Conservation (phyloP, 2,113 vertebrate species). For the Rafetus swinhoei region DNA sequence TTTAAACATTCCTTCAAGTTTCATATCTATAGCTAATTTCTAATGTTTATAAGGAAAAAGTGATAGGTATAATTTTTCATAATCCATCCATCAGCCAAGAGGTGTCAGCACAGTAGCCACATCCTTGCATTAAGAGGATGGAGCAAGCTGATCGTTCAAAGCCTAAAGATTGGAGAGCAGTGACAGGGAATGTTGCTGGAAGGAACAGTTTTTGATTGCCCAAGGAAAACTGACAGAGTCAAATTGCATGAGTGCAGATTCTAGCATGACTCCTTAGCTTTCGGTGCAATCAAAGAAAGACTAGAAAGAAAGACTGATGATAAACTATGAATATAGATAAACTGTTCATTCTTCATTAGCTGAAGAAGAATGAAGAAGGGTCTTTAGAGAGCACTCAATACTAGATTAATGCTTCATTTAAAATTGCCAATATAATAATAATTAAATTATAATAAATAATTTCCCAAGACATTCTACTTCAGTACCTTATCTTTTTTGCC, state of each 20-base stretch:
- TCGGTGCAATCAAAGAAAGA: neutral
- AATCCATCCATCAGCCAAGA: neutral
- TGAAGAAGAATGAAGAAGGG: neutral
- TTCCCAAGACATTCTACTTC: neutral
- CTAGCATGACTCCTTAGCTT: neutral
- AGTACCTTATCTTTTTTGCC: neutral
- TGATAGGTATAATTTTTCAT: neutral
- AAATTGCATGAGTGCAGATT: neutral
- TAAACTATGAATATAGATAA: neutral
- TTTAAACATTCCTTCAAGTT: neutral
- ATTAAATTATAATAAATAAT: neutral
- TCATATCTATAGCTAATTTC: fast-evolving
- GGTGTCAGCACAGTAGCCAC: neutral
- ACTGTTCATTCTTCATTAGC: neutral
- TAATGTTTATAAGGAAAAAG: neutral
- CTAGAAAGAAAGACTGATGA: neutral
- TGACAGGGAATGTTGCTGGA: neutral
- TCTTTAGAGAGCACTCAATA: neutral
- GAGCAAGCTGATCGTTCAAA: neutral
- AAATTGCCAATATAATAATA: neutral
- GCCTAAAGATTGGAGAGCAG: neutral
- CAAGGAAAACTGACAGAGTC: neutral
- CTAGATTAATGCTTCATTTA: neutral
- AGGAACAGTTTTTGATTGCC: neutral
- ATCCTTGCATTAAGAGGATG: neutral